phyloP scores from a whole-genome alignment of 2,888 invertebrate genomes.

The Caradrina kadenii region DNA sequence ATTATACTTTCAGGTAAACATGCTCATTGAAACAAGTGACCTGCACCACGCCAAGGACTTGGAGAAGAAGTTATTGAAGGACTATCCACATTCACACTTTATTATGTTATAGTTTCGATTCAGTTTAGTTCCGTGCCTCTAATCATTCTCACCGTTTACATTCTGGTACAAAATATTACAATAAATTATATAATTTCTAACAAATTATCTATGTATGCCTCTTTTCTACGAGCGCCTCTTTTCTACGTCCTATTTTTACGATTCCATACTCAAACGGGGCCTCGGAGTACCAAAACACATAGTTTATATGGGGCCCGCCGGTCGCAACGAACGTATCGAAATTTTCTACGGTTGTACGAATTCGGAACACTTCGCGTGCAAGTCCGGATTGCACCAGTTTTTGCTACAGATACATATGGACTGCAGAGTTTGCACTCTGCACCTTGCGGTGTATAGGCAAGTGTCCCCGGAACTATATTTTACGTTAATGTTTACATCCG shows the following conservation, averaged over 20 bases:
- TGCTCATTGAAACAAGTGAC: constrained; percentile 75
- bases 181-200: constrained; percentile 25
- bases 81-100: constrained; percentile 72
- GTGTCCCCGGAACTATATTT: too few species aligned
- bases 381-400: too few species aligned
- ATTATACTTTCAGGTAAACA: constrained; percentile 66
- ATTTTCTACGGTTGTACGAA: too few species aligned
- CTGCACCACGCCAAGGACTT: constrained; percentile 72
- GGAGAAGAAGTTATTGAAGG: constrained; percentile 73
- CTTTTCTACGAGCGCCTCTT: neutral
- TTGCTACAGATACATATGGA: too few species aligned
- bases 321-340: too few species aligned
- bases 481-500: too few species aligned
- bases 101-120: constrained; percentile 59
- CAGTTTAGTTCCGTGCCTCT: constrained; percentile 32
- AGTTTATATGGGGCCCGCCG: too few species aligned
- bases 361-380: too few species aligned
- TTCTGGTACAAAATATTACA: constrained; percentile 17
- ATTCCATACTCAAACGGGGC: too few species aligned
- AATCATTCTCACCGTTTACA: constrained; percentile 3
- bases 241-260: neutral
- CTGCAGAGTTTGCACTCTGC: too few species aligned
- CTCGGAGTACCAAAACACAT: too few species aligned
- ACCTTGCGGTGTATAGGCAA: too few species aligned
- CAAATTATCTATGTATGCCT: neutral